Conservation (phyloP, 1,140 invertebrate genomes). For the Copidosoma floridanum region DNA sequence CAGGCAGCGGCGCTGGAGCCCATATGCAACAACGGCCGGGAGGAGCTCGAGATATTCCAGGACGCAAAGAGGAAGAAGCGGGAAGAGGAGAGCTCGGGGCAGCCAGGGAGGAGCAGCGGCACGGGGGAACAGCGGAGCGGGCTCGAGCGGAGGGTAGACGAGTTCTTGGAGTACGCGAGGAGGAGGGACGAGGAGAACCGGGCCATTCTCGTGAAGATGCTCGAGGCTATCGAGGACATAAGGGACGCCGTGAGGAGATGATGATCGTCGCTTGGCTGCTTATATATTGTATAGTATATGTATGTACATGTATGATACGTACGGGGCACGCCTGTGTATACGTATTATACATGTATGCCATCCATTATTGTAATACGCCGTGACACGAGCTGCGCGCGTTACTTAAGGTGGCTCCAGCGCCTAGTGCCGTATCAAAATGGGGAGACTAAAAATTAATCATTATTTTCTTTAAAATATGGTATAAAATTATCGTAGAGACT, state of each 20-base stretch:
- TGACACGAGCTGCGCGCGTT: no score
- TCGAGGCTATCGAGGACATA: constrained; percentile 39
- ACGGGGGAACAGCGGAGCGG: constrained; percentile 4
- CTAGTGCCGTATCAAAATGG: no score
- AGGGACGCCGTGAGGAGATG: constrained; percentile 1
- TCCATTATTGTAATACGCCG: no score
- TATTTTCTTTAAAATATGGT: no score
- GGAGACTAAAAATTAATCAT: no score
- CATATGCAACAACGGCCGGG: background rate
- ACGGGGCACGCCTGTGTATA: no score
- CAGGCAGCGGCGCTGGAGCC: background rate
- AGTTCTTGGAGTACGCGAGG: constrained; percentile 40
- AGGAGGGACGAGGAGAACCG: constrained; percentile 39
- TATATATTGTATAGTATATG: no score
- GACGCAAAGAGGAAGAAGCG: background rate
- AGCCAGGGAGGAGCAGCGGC: background rate
- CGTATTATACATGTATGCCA: no score
- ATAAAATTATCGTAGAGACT: no score
- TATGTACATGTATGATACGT: no score
- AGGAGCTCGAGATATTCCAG: background rate
- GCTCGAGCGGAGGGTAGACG: constrained; percentile 32
- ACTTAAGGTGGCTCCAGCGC: no score
- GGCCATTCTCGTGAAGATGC: constrained; percentile 35
- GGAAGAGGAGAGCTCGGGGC: background rate
- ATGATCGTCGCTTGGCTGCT: no score